These are phyloP conservation scores for Adelosebastes latens DNA, from an alignment of 2,797 vertebrate genomes.

Conservation along the genomic window DNA sequence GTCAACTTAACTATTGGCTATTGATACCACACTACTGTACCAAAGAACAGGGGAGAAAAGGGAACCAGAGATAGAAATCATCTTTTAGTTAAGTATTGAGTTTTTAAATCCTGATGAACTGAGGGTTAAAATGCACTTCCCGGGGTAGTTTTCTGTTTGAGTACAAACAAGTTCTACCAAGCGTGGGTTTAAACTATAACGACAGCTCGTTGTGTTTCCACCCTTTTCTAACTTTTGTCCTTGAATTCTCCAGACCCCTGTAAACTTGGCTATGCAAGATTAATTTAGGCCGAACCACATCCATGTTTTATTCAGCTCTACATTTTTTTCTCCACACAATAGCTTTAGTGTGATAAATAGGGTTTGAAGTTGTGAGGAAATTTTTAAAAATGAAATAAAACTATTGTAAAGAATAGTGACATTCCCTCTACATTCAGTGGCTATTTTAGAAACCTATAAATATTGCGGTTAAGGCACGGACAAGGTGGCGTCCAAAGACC, in stretches of 20 bases:
- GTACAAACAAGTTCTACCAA: constrained; percentile 7
- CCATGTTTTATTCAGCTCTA: constrained; percentile 62
- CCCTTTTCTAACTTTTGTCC: constrained; percentile 14
- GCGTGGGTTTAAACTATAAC: constrained; percentile 8
- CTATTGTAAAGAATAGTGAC: not conserved
- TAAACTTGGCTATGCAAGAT: constrained; percentile 65
- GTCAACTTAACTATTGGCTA: not conserved
- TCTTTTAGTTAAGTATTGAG: not conserved
- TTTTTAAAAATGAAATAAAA: not conserved
- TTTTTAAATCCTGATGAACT: not conserved
- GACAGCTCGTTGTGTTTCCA: constrained; percentile 8
- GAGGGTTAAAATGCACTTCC: not conserved
- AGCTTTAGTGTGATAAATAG: constrained; percentile 24
- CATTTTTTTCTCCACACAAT: not conserved
- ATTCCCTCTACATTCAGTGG: not conserved
- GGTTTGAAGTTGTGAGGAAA: not conserved
- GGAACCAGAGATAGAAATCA: not conserved
- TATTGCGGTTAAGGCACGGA: too few relatives aligned
- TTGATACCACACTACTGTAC: not conserved
- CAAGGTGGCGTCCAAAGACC: not conserved
- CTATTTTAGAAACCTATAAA: not conserved
- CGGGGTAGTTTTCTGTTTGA: not conserved
- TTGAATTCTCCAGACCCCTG: constrained; percentile 31
- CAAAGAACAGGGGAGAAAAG: not conserved
- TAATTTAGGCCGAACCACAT: constrained; percentile 54